Evolutionary conservation across 2,888 invertebrate species (phyloP).

Genomic region (Eurytoma californica): DNA sequence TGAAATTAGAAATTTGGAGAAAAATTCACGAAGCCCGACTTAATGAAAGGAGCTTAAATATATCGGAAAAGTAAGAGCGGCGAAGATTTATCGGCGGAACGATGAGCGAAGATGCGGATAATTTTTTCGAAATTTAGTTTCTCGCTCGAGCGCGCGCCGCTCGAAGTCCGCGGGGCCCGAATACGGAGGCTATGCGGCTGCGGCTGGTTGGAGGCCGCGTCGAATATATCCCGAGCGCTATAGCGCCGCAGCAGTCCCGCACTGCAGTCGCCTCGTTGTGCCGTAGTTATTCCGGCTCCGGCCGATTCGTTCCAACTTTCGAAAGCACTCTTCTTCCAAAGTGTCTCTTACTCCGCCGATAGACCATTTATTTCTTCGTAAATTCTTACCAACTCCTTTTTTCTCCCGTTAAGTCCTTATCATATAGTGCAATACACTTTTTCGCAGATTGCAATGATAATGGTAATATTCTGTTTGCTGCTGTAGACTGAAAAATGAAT

Average conservation of each 20-base stretch:
- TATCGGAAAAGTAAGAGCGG: background rate
- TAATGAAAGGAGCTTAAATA: too few relatives aligned
- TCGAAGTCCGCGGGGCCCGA: conserved; percentile 54
- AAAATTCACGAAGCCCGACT: too few relatives aligned
- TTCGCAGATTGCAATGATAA: too few relatives aligned
- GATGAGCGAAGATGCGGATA: conserved; percentile 23
- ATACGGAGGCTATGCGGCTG: background rate
- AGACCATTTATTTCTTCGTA: too few relatives aligned
- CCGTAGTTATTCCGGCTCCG: background rate
- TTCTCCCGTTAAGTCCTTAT: too few relatives aligned
- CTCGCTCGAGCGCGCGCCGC: background rate
- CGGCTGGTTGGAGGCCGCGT: conserved; percentile 32
- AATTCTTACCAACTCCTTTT: too few relatives aligned
- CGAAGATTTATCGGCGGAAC: conserved; percentile 1
- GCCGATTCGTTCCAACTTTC: conserved; percentile 36
- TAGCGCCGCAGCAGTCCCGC: conserved; percentile 64
- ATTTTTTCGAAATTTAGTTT: conserved; percentile 38
- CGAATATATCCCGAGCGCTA: background rate
- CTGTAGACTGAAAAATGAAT: too few relatives aligned
- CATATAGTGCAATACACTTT: too few relatives aligned
- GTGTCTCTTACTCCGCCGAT: too few relatives aligned
- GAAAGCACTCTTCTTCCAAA: conserved; percentile 17
- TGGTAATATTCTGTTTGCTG: too few relatives aligned
- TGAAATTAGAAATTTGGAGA: too few relatives aligned
- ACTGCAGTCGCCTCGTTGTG: conserved; percentile 65